Conservation (phyloP, 2,797 vertebrate genomes). For the Moxostoma hubbsi region DNA sequence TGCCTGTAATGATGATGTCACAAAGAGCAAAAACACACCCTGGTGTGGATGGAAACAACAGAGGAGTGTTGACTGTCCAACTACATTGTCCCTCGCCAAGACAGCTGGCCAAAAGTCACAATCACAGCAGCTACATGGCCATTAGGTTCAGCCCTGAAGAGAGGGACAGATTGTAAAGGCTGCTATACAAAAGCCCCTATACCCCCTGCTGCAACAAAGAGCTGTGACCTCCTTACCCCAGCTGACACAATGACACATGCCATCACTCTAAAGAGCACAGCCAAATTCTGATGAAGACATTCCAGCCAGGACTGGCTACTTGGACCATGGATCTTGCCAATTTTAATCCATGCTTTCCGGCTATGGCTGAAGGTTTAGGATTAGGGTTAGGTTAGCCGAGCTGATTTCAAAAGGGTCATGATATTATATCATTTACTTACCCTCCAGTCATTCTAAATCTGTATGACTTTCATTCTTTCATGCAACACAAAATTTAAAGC, state of each 20-base stretch:
- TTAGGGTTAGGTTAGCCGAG: too few relatives aligned
- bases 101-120: constrained; percentile 55
- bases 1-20: constrained; percentile 58
- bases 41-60: constrained; percentile 45
- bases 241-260: constrained; percentile 43
- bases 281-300: constrained; percentile 28
- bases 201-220: constrained; percentile 26
- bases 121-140: constrained; percentile 34
- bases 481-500: too few relatives aligned
- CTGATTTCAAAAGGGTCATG: too few relatives aligned
- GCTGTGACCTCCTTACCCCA: constrained; percentile 36
- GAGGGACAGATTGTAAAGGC: constrained; percentile 52
- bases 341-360: too few relatives aligned
- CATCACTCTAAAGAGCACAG: constrained; percentile 28
- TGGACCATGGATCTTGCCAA: too few relatives aligned
- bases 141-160: constrained; percentile 38
- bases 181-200: constrained; percentile 20
- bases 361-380: too few relatives aligned
- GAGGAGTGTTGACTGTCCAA: constrained; percentile 39
- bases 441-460: too few relatives aligned
- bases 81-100: constrained; percentile 4
- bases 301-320: not conserved
- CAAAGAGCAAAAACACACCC: constrained; percentile 35
- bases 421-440: too few relatives aligned
- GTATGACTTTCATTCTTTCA: too few relatives aligned